Conservation (phyloP, 2,888 invertebrate species). For the Cerastoderma edule region DNA sequence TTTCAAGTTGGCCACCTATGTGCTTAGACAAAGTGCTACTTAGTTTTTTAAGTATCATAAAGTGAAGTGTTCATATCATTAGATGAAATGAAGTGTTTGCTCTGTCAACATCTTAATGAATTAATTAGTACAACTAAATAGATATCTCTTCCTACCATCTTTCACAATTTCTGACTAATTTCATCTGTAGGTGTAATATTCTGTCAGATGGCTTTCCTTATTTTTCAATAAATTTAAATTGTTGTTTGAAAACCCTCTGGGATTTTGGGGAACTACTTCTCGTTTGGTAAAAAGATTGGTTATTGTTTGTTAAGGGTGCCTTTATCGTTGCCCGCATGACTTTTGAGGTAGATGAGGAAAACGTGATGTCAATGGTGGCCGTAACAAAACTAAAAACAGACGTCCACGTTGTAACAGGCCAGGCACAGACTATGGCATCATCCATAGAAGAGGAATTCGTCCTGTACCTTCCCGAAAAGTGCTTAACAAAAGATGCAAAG, state of each 20-base stretch:
- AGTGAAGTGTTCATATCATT: neutral
- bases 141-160: neutral
- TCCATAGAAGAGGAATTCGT: constrained; percentile 23
- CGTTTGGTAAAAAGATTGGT: no score
- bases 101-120: neutral
- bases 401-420: constrained; percentile 9
- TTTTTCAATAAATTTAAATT: no score
- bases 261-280: no score
- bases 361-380: constrained; percentile 26
- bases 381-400: constrained; percentile 22
- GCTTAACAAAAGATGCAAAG: constrained; percentile 18
- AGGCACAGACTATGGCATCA: constrained; percentile 24
- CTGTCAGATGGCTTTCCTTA: no score
- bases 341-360: constrained; percentile 26
- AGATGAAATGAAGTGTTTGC: neutral
- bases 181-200: no score
- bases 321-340: constrained; percentile 14
- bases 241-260: no score
- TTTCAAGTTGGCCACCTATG: no score
- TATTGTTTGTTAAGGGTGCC: constrained; percentile 12
- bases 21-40: no score
- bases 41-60: no score
- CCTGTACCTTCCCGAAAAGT: constrained; percentile 13
- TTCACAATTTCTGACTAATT: neutral
- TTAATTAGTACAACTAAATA: neutral